Evolutionary conservation across 2,888 invertebrate species (phyloP).

Genomic region (Sepiola atlantica): DNA sequence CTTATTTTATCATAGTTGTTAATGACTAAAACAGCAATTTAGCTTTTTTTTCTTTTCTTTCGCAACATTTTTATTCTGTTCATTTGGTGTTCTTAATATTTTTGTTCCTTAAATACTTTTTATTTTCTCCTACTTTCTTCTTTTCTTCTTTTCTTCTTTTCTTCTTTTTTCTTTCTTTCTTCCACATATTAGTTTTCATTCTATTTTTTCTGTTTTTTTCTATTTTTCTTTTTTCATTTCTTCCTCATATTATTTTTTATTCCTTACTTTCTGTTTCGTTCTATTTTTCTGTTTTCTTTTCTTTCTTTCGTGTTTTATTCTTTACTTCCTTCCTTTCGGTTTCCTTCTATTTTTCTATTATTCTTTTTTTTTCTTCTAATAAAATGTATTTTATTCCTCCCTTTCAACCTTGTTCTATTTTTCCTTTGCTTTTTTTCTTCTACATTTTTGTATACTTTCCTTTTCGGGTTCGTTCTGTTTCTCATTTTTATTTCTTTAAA

Average conservation of each 20-base stretch:
- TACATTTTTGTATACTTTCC: not conserved
- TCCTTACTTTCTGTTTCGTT: not conserved
- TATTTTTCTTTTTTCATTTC: not conserved
- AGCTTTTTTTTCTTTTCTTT: not conserved
- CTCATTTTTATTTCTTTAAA: fast-evolving
- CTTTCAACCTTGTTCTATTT: too few species aligned
- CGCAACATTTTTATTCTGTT: too few species aligned
- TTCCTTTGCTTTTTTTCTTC: not conserved
- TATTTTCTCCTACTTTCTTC: not conserved
- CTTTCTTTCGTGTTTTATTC: not conserved
- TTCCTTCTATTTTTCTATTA: not conserved
- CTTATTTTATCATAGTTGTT: not conserved
- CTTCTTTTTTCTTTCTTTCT: not conserved
- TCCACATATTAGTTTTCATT: not conserved
- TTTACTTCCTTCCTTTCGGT: not conserved
- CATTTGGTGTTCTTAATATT: too few species aligned
- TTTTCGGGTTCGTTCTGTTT: not conserved
- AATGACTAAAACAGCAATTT: not conserved
- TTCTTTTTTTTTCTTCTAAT: not conserved
- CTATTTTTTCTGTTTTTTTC: not conserved
- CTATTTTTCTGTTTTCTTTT: not conserved
- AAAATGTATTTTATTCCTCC: not conserved
- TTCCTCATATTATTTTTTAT: not conserved
- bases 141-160: not conserved
- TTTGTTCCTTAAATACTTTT: not conserved